Conservation (phyloP, 2,888 invertebrate species). For the Macrophya alboannulata region DNA sequence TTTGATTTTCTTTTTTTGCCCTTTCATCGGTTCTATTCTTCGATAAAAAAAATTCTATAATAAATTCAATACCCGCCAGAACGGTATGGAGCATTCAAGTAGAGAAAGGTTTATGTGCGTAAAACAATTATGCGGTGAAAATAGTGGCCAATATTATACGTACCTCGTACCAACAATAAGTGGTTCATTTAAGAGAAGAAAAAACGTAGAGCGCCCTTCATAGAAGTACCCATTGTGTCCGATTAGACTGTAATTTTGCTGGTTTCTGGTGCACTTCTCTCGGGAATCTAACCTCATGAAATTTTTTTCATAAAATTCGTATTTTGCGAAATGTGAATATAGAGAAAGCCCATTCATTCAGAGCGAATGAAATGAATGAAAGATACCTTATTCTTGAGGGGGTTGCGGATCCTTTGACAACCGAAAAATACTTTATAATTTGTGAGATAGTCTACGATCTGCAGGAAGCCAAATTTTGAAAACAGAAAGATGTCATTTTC, state of each 20-base stretch:
- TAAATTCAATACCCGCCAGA: neutral
- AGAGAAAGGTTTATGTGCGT: neutral
- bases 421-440: too few species aligned
- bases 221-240: constrained; percentile 11
- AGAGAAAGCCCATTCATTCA: neutral
- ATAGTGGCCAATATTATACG: constrained; percentile 17
- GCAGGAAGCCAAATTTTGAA: too few species aligned
- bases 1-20: neutral
- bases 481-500: too few species aligned
- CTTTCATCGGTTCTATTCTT: neutral
- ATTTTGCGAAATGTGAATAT: neutral
- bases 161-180: neutral
- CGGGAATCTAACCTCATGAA: neutral
- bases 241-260: constrained; percentile 3
- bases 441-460: too few species aligned
- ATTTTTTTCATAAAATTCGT: neutral
- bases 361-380: neutral
- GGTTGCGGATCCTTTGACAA: too few species aligned
- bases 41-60: neutral
- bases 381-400: neutral
- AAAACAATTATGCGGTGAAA: neutral
- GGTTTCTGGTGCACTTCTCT: neutral
- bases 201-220: neutral
- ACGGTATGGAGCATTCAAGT: neutral
- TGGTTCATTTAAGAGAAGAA: neutral